Conservation (phyloP, 35 echinoderm and acorn worm species). For the Hemicentrotus pulcherrimus region DNA sequence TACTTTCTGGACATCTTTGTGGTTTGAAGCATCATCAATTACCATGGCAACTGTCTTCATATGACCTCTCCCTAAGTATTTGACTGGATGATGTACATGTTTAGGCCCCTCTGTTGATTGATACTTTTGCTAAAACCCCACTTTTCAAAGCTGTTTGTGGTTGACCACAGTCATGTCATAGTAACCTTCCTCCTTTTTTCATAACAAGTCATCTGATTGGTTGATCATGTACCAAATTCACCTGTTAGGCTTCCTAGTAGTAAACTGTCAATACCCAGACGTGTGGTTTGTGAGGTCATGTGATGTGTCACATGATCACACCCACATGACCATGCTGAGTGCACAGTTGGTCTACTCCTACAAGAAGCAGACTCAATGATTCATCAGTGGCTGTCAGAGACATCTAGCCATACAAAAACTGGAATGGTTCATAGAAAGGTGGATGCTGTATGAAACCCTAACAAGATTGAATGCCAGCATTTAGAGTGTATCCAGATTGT, state of each 20-base stretch:
- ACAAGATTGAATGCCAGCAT: neutral
- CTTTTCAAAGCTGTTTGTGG: conserved; percentile 3
- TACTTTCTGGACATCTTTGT: neutral
- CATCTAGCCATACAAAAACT: neutral
- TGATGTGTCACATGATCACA: conserved; percentile 40
- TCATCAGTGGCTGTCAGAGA: conserved; percentile 2
- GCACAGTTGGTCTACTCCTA: neutral
- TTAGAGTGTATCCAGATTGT: neutral
- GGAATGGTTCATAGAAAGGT: neutral
- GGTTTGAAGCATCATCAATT: conserved; percentile 5
- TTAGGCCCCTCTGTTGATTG: neutral
- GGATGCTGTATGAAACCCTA: neutral
- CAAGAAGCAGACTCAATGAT: neutral
- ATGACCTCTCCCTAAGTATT: neutral
- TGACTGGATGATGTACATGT: neutral
- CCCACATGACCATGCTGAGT: conserved; percentile 28
- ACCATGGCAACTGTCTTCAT: neutral
- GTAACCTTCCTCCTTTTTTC: neutral
- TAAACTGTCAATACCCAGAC: neutral
- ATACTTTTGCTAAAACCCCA: neutral
- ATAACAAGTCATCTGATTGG: neutral
- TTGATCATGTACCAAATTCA: neutral
- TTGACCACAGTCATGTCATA: conserved; percentile 14
- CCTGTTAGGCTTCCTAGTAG: neutral
- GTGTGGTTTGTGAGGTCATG: conserved; percentile 27